Base-by-base conservation (phyloP, 2,888 invertebrate species). In the Chaitophorus viminalis region DNA sequence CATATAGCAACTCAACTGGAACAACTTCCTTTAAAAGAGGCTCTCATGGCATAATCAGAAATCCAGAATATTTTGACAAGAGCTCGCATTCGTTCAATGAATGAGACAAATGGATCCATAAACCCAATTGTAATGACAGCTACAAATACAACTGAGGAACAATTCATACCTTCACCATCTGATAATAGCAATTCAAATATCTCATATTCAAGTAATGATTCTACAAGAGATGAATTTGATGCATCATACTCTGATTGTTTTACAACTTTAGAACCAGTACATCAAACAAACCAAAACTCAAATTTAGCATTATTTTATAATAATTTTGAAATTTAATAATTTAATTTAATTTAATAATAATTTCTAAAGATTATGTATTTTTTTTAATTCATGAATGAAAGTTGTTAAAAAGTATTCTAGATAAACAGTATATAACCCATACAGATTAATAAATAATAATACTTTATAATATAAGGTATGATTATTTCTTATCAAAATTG, bases 261-360 rank as follows among this genome's bases (percentile, higher is more conserved):
- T 72, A 36, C 72, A 72, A 72, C 72, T 72, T 72, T 72, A 72
- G 72, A 72, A 60, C 72, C 72, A 72, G 72, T 72, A 36, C 72
- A 72, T 72, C 36, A 72, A 72, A 72, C 60, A 60, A 60, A 60
- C 60, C 60, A 60, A 60, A 60, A 60, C 60, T 60, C 60, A 60
- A 60, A 60, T 60, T 60, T 60, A 60, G 60, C 60, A 60, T 60
- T 60, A 60, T 60, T 60, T 60, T 60, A 60, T 60, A 75, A 75
- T 75, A 39, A 39, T 39, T 75, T 39, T 75, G 18, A 29, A 46
- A 76, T 76, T 76, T 18, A n/a, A n/a, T n/a, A n/a, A n/a, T n/a
- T n/a, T n/a, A n/a, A n/a, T n/a, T n/a, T n/a, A n/a, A n/a, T n/a
- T n/a, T n/a, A 46, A 76, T 76, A 76, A 46, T 46, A 52, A 29